A percentile compares a stretch with the other conserved stretches of the same genome.
phyloP scores from a whole-genome alignment of 2,888 invertebrate genomes.

The Blera fallax region DNA sequence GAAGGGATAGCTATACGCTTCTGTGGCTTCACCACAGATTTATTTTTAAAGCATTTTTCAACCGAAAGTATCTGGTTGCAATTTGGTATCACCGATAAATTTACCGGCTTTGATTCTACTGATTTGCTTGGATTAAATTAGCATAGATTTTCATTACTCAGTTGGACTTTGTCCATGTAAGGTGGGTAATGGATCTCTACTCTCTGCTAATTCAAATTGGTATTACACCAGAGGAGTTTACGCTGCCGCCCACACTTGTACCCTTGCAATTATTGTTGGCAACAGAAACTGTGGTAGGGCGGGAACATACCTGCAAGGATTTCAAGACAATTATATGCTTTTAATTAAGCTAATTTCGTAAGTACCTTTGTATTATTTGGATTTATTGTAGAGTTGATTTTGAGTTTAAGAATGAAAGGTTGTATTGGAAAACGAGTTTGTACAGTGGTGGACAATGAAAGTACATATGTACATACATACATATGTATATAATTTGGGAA shows the following conservation, averaged over 20 bases:
- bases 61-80: background rate
- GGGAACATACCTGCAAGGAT: background rate
- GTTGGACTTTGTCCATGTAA: background rate
- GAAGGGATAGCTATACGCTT: too few species aligned
- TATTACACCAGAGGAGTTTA: background rate
- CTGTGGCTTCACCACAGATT: background rate
- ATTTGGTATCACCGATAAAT: background rate
- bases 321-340: constrained; percentile 13
- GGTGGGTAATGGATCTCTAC: constrained; percentile 17
- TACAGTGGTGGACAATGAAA: too few species aligned
- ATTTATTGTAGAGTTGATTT: background rate
- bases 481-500: too few species aligned
- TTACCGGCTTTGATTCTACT: background rate
- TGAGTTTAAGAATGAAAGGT: background rate
- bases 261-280: constrained; percentile 17
- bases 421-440: too few species aligned
- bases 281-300: constrained; percentile 1
- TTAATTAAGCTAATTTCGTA: constrained; percentile 43
- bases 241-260: constrained; percentile 14
- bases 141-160: background rate
- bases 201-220: constrained; percentile 24
- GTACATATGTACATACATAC: too few species aligned
- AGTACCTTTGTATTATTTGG: background rate
- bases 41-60: background rate
- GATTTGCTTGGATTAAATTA: background rate